A percentile compares a stretch with the other conserved stretches of the same genome.
phyloP scores from a whole-genome alignment of 2,888 invertebrate genomes.

The Melangyna quadrimaculata region DNA sequence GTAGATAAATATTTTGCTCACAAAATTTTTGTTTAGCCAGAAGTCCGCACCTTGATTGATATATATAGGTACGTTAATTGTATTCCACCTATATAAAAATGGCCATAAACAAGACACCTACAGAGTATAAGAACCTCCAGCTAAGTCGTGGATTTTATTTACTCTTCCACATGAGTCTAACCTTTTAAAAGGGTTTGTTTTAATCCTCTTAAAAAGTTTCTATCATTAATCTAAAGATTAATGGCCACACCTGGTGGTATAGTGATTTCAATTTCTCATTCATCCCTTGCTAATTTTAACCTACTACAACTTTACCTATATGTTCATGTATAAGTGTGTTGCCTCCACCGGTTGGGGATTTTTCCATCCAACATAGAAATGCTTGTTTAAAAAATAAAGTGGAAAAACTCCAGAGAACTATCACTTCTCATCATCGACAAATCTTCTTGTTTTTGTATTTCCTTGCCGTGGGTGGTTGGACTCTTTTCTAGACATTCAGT shows the following conservation, averaged over 20 bases:
- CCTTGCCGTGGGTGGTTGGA: background rate
- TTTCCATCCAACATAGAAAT: background rate
- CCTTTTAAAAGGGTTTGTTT: background rate
- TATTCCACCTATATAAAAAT: too few species aligned
- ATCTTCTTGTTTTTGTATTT: background rate
- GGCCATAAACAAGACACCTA: too few species aligned
- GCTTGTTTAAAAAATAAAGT: background rate
- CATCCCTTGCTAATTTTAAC: background rate
- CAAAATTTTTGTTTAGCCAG: too few species aligned
- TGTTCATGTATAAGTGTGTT: background rate
- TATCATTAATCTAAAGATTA: background rate
- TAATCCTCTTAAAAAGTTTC: slow-evolving; percentile 26
- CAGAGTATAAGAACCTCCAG: too few species aligned
- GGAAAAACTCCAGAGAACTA: slow-evolving; percentile 4
- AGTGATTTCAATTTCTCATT: slow-evolving; percentile 3
- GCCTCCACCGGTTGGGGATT: background rate
- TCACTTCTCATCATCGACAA: slow-evolving; percentile 26
- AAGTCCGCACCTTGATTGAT: too few species aligned
- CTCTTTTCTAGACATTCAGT: slow-evolving; percentile 25
- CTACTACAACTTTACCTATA: too few species aligned
- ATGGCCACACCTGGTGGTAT: slow-evolving; percentile 42
- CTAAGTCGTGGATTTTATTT: background rate
- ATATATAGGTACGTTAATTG: too few species aligned
- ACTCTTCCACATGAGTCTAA: background rate
- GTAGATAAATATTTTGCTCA: too few species aligned